phyloP scores from a whole-genome alignment of 2,888 invertebrate species.

The Alloscopus bannaensis region DNA sequence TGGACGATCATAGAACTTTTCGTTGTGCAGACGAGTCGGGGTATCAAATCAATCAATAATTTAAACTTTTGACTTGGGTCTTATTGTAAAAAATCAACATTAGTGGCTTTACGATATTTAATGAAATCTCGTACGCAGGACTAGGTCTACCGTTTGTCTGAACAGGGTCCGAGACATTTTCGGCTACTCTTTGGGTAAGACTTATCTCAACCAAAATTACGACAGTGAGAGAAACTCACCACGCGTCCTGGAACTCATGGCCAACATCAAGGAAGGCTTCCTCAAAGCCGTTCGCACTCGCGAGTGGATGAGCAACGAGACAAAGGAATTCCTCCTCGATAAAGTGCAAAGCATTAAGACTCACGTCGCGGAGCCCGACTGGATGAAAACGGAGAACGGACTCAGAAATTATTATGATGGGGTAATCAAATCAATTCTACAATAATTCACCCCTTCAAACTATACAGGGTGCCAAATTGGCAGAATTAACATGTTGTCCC shows the following conservation, averaged over 20 bases:
- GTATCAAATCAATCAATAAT: background rate
- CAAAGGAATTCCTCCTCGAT: slow-evolving; percentile 32
- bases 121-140: too few relatives aligned
- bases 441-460: too few relatives aligned
- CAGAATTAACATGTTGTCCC: too few relatives aligned
- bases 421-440: too few relatives aligned
- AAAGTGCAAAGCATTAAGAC: slow-evolving; percentile 43
- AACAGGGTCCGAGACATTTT: background rate
- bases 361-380: slow-evolving; percentile 12
- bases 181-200: slow-evolving; percentile 1
- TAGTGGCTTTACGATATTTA: too few relatives aligned
- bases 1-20: background rate
- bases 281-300: slow-evolving; percentile 1
- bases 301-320: slow-evolving; percentile 40
- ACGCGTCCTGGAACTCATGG: slow-evolving; percentile 10
- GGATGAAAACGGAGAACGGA: background rate
- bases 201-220: background rate
- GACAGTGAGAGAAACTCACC: background rate
- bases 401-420: background rate
- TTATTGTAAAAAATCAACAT: background rate
- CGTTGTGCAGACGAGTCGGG: background rate
- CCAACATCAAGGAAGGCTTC: slow-evolving; percentile 24
- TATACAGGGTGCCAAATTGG: too few relatives aligned
- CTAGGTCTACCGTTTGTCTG: background rate
- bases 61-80: background rate